Evolutionary conservation across 2,888 invertebrate species (phyloP), one percentile per base, ranked within the genome.

Genomic region (Nyleta sp.): DNA sequence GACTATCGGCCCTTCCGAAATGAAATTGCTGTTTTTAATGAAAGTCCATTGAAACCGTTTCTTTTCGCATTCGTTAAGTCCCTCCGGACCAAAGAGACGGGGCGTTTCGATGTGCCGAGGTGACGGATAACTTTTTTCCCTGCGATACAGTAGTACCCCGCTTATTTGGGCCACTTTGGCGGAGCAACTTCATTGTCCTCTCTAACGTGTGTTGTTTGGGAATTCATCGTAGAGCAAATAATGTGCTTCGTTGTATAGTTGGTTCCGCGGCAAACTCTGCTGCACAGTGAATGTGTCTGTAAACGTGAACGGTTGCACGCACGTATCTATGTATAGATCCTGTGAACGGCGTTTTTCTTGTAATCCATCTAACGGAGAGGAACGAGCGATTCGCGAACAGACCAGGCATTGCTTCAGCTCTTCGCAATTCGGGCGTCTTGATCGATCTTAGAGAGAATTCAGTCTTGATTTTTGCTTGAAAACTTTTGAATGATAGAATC

Each of bases 211-310:
- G 33, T 52, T 60, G 28, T 53, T 57, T 60, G 40, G 24, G 17
- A 55, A 31, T 38, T 65, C 57, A 73, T 44, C 28, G 50, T 73
- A 73, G 65, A 65, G 57, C 59, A 65, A 74, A 74, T 53, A 53
- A 74, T 74, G 60, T 74, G 74, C 67, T 74, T 74, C 74, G 67
- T 74, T 67, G 67, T 74, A 74, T 74, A 59, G 65, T 59, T 65
- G 44, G 72, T 40, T 57, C 15, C 18, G 20, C 59, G 24, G 22
- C 38, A 35, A 50, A 72, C 18, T 38, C 52, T 60, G 70, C 38
- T 22, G 46, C 18, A 20, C 17, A 53, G 40, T 71, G 55, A 46
- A 57, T 72, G 72, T 72, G 57, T 55, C 46, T 64, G 64, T 64
- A 55, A 70, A 64, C 64, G 64, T 64, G 48, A 70, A 64, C 64